Evolutionary conservation across 1,140 invertebrate species (phyloP).

Genomic region (Phthorimaea operculella): DNA sequence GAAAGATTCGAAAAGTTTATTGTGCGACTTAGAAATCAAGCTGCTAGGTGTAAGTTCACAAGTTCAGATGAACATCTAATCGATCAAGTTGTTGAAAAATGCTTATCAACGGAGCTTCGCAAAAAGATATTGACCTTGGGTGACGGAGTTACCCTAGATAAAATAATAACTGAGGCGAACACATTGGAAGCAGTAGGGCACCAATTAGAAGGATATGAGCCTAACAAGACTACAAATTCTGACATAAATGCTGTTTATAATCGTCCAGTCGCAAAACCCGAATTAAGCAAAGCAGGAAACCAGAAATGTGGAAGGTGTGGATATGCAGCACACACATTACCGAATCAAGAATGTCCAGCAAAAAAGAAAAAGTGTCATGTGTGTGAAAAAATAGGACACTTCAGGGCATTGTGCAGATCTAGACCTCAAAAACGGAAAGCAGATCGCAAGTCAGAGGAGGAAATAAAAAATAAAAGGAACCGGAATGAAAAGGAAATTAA

Average conservation of each 20-base stretch:
- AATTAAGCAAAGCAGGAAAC: too few relatives aligned
- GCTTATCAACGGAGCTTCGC: constrained; percentile 7
- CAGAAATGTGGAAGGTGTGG: constrained; percentile 6
- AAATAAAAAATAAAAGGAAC: constrained; percentile 4
- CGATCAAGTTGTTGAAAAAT: constrained; percentile 10
- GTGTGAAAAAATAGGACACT: constrained; percentile 12
- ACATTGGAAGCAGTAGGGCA: constrained; percentile 9
- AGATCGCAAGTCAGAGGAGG: not conserved
- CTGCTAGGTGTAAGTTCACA: not conserved
- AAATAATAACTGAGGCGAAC: constrained; percentile 10
- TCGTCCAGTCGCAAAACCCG: too few relatives aligned
- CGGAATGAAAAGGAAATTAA: not conserved
- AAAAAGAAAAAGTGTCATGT: constrained; percentile 8
- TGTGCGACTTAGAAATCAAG: constrained; percentile 6
- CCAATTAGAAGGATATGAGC: constrained; percentile 6
- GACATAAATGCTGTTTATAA: not conserved
- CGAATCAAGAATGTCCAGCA: constrained; percentile 6
- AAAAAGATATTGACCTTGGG: constrained; percentile 12
- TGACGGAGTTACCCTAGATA: constrained; percentile 9
- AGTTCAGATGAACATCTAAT: constrained; percentile 7
- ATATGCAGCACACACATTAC: not conserved
- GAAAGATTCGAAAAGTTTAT: constrained; percentile 12
- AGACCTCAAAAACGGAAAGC: constrained; percentile 4
- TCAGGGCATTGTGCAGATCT: constrained; percentile 4
- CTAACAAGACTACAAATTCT: not conserved